phyloP scores from a whole-genome alignment of 2,888 invertebrate species.

The Notodonta dromedarius region DNA sequence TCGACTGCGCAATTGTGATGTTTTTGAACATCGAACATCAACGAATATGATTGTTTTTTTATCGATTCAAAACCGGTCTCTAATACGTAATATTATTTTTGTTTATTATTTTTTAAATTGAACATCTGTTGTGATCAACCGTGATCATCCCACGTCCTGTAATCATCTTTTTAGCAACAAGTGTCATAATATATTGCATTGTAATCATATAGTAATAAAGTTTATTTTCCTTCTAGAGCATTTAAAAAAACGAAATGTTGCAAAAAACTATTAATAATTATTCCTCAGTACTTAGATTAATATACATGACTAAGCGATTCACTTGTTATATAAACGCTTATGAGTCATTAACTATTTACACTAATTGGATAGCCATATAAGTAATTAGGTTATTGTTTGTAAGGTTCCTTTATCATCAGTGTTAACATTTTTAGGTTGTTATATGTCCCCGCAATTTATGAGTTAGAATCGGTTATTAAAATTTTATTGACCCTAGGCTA shows the following conservation, averaged over 20 bases:
- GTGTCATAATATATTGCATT: background rate
- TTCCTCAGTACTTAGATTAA: background rate
- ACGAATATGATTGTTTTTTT: background rate
- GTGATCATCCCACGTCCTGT: background rate
- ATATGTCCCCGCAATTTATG: no score
- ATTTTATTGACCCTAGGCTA: no score
- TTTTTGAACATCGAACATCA: background rate
- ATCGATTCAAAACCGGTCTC: background rate
- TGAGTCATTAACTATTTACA: no score
- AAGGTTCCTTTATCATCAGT: no score
- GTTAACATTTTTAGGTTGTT: no score
- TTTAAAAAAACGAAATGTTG: no score
- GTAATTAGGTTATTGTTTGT: no score
- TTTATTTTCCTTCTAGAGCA: no score
- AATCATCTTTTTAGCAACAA: background rate
- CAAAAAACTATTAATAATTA: background rate
- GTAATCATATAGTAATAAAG: no score
- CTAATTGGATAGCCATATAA: no score
- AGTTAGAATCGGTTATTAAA: no score
- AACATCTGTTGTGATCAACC: background rate
- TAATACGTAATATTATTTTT: background rate
- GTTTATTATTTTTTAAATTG: background rate
- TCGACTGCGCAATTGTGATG: slow-evolving; percentile 18
- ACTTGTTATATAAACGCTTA: background rate
- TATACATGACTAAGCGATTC: background rate